Evolutionary conservation across 2,113 vertebrate genomes (phyloP).

Genomic region (Cryptotis parvus): DNA sequence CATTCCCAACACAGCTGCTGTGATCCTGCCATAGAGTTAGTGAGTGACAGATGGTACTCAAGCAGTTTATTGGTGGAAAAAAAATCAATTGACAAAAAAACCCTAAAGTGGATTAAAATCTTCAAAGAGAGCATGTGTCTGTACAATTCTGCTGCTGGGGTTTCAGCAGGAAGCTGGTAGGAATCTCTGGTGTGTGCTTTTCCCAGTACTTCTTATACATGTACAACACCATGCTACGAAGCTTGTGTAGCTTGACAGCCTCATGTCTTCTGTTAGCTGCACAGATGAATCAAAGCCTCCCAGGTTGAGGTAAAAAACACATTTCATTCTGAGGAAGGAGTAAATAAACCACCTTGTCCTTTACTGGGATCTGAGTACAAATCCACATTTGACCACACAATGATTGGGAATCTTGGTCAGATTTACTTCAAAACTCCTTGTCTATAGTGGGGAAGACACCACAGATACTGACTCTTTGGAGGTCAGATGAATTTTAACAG

Average conservation of each 20-base stretch:
- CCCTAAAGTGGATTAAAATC: slow-evolving; percentile 63
- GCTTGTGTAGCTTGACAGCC: neutral
- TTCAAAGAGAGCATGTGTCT: slow-evolving; percentile 3
- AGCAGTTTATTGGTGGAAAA: neutral
- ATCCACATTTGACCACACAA: neutral
- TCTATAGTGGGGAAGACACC: neutral
- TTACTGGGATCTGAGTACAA: neutral
- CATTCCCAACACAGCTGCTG: slow-evolving; percentile 17
- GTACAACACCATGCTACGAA: slow-evolving; percentile 2
- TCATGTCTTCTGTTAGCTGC: neutral
- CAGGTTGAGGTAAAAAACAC: neutral
- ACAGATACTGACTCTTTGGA: neutral
- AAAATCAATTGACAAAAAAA: slow-evolving; percentile 64
- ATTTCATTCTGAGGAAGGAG: neutral
- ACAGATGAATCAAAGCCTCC: neutral
- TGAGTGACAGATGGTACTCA: slow-evolving; percentile 46
- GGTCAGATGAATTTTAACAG: neutral
- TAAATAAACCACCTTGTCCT: neutral
- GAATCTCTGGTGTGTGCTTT: neutral
- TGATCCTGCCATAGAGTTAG: neutral
- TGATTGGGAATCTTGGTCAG: neutral
- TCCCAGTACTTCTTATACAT: neutral
- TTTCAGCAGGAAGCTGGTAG: neutral
- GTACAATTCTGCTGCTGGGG: neutral
- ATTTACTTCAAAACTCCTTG: neutral